A percentile compares a stretch with the other conserved stretches of the same genome.
These are phyloP conservation scores for Nomada fabriciana DNA, from an alignment of 2,888 invertebrate species.

Conservation along the genomic window DNA sequence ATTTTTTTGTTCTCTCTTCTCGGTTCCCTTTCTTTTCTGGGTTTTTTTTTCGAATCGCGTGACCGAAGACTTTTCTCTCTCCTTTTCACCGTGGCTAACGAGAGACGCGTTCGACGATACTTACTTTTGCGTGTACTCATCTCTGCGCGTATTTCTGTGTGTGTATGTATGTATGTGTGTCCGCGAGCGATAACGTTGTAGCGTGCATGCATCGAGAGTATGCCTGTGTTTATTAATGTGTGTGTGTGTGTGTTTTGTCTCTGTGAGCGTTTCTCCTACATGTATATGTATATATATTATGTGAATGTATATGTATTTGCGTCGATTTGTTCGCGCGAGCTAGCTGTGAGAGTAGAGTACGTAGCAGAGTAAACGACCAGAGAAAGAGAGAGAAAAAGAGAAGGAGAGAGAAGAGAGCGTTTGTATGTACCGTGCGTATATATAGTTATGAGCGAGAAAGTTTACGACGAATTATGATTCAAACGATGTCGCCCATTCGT, in stretches of 20 bases:
- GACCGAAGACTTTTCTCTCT: conserved; percentile 40
- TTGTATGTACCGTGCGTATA: conserved; percentile 62
- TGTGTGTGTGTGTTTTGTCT: not conserved
- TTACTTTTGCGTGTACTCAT: conserved; percentile 27
- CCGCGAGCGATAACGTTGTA: conserved; percentile 26
- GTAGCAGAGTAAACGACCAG: conserved; percentile 28
- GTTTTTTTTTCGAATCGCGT: conserved; percentile 62
- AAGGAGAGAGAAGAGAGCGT: conserved; percentile 49
- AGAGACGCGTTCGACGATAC: conserved; percentile 50
- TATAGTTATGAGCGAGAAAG: conserved; percentile 63
- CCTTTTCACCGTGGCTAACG: conserved; percentile 21
- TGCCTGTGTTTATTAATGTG: not conserved
- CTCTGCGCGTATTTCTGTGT: conserved; percentile 26
- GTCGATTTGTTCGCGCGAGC: conserved; percentile 30
- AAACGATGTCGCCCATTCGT: conserved; percentile 58
- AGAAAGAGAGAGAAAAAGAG: conserved; percentile 12
- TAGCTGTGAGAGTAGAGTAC: not conserved
- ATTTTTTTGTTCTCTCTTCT: conserved; percentile 5
- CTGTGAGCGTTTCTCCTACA: not conserved
- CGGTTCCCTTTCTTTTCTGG: not conserved
- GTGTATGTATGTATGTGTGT: conserved; percentile 22
- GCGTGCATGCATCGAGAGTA: conserved; percentile 43
- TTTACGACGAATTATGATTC: conserved; percentile 65
- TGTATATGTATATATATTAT: conserved; percentile 18
- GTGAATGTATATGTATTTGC: conserved; percentile 10